A percentile compares a stretch with the other conserved stretches of the same genome.
Evolutionary conservation across 2,797 vertebrate genomes (phyloP).

Genomic region (Muraenolepis orangiensis): DNA sequence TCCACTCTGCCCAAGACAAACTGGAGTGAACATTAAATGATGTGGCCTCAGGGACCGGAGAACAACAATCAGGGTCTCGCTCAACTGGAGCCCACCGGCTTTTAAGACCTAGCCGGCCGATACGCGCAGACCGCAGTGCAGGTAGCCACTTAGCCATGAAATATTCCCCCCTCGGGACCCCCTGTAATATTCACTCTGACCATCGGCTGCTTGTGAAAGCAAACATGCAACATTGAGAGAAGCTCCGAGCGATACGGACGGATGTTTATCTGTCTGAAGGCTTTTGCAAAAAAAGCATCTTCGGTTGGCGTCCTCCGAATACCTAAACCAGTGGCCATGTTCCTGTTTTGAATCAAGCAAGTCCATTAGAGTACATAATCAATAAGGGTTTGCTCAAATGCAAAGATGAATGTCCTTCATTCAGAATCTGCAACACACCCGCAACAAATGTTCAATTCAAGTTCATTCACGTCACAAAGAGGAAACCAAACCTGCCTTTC

Average conservation of each 20-base stretch:
- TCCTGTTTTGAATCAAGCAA: neutral
- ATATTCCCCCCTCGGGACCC: slow-evolving; percentile 37
- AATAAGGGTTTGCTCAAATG: slow-evolving; percentile 11
- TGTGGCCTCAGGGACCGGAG: slow-evolving; percentile 45
- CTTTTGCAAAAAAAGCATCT: neutral
- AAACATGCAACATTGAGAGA: slow-evolving; percentile 38
- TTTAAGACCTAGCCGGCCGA: slow-evolving; percentile 31
- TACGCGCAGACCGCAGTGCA: slow-evolving; percentile 19
- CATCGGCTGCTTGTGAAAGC: slow-evolving; percentile 30
- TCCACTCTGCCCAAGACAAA: slow-evolving; percentile 46
- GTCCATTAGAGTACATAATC: slow-evolving; percentile 6
- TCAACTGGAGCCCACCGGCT: slow-evolving; percentile 27
- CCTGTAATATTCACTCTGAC: slow-evolving; percentile 30
- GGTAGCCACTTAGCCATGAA: slow-evolving; percentile 42
- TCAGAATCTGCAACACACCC: slow-evolving; percentile 2
- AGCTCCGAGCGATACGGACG: slow-evolving; percentile 21
- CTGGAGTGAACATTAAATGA: slow-evolving; percentile 59
- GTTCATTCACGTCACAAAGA: slow-evolving; percentile 8
- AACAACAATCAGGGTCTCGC: slow-evolving; percentile 43
- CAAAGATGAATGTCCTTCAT: neutral
- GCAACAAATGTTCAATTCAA: neutral
- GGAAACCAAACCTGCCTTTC: slow-evolving; percentile 1
- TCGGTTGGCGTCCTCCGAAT: neutral
- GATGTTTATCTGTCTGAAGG: neutral
- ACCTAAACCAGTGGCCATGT: neutral